Conservation (phyloP, 2,797 vertebrate genomes). For the Luscinia megarhynchos region DNA sequence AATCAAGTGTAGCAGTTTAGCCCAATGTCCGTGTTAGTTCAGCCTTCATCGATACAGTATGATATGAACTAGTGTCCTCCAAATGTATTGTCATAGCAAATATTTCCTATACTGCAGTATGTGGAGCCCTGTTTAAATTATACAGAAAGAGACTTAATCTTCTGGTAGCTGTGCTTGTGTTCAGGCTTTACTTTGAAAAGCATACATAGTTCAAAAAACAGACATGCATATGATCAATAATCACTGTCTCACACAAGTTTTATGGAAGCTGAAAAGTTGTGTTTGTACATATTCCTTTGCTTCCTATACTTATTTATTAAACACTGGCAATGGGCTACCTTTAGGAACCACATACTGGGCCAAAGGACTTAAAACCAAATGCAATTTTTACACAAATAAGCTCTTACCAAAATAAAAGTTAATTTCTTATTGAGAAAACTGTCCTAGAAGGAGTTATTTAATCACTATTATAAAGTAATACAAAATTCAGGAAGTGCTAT, state of each 20-base stretch:
- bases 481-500: not conserved
- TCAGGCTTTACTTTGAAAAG: not conserved
- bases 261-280: not conserved
- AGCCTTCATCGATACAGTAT: not conserved
- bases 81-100: not conserved
- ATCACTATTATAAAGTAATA: not conserved
- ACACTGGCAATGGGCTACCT: not conserved
- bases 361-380: not conserved
- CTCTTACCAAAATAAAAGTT: not conserved
- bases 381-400: not conserved
- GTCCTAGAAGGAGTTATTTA: not conserved
- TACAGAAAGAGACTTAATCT: not conserved
- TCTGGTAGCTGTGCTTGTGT: not conserved
- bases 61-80: not conserved
- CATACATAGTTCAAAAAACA: not conserved
- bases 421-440: not conserved
- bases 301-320: not conserved
- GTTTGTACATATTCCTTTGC: not conserved
- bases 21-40: not conserved
- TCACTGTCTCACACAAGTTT: not conserved
- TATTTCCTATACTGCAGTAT: not conserved
- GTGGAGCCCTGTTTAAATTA: not conserved
- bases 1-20: not conserved
- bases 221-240: not conserved
- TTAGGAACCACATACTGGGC: not conserved